Conservation (phyloP, 2,113 vertebrate species). For the Notothenia coriiceps region DNA sequence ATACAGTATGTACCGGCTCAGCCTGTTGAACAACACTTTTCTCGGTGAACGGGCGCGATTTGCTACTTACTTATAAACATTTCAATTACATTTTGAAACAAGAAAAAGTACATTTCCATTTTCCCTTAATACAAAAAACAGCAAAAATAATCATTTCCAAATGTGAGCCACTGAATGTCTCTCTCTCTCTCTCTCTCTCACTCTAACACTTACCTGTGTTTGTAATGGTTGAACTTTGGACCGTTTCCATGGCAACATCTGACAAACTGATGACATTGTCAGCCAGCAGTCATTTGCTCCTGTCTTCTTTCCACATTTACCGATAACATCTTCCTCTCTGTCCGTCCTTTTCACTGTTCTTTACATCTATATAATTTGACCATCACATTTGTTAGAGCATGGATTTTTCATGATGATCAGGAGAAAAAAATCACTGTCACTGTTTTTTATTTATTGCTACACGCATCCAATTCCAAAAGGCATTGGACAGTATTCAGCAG, state of each 20-base stretch:
- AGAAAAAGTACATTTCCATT: no score
- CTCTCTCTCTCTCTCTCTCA: background rate
- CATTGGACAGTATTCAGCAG: background rate
- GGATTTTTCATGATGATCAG: background rate
- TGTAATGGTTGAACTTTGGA: conserved; percentile 77
- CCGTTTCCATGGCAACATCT: conserved; percentile 73
- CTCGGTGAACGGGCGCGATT: no score
- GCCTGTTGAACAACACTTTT: no score
- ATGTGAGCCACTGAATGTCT: background rate
- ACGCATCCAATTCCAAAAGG: background rate
- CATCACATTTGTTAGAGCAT: background rate
- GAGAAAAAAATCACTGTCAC: background rate
- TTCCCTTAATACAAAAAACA: no score
- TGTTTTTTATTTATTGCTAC: background rate
- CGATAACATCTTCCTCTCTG: background rate
- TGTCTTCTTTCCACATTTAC: conserved; percentile 4
- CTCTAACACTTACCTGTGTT: conserved; percentile 63
- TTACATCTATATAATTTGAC: background rate
- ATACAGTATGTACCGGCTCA: no score
- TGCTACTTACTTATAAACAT: no score
- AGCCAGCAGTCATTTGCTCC: conserved; percentile 28
- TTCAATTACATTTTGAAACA: no score
- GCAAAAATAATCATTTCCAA: no score
- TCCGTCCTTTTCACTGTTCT: conserved; percentile 3
- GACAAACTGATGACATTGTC: conserved; percentile 25